Evolutionary conservation across 1,140 invertebrate species (phyloP), one percentile per base, ranked within the genome.

Genomic region (Popillia japonica): DNA sequence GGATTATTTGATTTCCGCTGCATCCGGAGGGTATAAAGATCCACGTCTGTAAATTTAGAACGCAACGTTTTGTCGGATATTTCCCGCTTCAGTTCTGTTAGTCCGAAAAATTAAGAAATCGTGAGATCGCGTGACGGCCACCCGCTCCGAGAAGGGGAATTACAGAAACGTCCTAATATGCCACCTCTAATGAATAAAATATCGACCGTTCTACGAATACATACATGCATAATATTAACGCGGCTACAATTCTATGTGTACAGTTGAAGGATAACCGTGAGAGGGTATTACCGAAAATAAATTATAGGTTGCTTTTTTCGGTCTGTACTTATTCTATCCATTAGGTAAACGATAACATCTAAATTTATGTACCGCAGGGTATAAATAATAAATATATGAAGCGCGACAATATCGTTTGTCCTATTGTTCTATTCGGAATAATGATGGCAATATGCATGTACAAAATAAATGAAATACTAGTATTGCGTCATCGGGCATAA

Each of bases 121-220:
- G 48, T 55, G 48, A 55, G 48, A 55, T 55, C 48, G 48, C 48
- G 48, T 55, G 48, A n/a, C 17, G 48, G 10, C 2, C 48, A 6
- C 6, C 6, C 0, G 0, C n/a, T 55, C 14, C 48, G 48, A n/a
- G 3, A n/a, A 17, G 14, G 14, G 17, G 17, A 55, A 17, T 55
- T 55, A 55, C 14, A 17, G 14, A 55, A 55, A 55, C 48, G 48
- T 55, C 48, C 48, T 55, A 55, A 55, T 55, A 55, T n/a, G 48
- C 48, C 48, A 55, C 48, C 48, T 55, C 48, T 55, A 55, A 55
- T 55, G 48, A 55, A 55, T 55, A 55, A 55, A 55, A 55, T 17
- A 55, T 55, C 48, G 48, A 55, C 48, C 17, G 6, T n/a, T 17
- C n/a, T 17, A 55, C 48, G 48, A 55, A 55, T 55, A 55, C 48